These are phyloP conservation scores for Anoplopoma fimbria DNA, from an alignment of 2,113 vertebrate genomes.

Conservation along the genomic window DNA sequence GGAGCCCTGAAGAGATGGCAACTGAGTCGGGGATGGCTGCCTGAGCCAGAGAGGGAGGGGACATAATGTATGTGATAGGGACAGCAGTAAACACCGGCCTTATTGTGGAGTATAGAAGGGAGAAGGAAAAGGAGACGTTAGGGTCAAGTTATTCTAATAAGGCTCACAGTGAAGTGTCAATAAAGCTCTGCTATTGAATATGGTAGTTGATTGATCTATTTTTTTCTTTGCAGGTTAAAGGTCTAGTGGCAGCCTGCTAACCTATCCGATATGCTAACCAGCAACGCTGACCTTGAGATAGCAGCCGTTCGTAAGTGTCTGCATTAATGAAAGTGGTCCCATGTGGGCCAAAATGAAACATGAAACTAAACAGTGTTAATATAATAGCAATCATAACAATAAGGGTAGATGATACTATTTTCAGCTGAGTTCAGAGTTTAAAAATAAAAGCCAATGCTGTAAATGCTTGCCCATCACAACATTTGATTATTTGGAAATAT, in stretches of 20 bases:
- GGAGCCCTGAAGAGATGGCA: constrained; percentile 70
- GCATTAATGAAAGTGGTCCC: background rate
- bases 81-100: constrained; percentile 31
- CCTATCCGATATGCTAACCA: constrained; percentile 11
- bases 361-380: background rate
- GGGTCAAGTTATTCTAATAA: constrained; percentile 58
- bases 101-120: constrained; percentile 18
- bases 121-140: constrained; percentile 27
- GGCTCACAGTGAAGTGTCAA: constrained; percentile 20
- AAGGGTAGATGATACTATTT: background rate
- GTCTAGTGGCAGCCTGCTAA: background rate
- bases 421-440: background rate
- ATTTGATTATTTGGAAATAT: background rate
- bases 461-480: background rate
- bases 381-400: background rate
- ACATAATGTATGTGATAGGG: constrained; percentile 60
- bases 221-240: constrained; percentile 33
- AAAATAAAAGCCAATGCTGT: background rate
- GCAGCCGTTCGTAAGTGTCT: background rate
- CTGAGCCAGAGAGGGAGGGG: constrained; percentile 35
- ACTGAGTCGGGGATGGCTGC: constrained; percentile 63
- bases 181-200: constrained; percentile 37
- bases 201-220: constrained; percentile 15
- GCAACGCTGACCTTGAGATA: constrained; percentile 10
- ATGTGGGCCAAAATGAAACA: background rate